Conservation (phyloP, 2,797 vertebrate species). For the Ctenopoma kingsleyae region DNA sequence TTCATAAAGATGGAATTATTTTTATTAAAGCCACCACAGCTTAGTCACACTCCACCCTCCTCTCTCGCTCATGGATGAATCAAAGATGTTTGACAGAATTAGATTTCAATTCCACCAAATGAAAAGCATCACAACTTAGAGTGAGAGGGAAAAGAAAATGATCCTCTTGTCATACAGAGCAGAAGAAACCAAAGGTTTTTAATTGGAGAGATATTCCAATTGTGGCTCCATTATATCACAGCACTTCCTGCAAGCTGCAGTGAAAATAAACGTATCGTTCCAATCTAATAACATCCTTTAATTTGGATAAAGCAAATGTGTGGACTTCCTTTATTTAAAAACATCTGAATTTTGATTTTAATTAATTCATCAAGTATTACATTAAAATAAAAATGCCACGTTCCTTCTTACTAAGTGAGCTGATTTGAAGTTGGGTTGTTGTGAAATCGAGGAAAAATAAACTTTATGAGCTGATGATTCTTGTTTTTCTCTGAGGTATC, state of each 20-base stretch:
- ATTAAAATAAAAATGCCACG: no score
- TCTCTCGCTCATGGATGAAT: conserved; percentile 21
- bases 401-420: background rate
- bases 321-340: no score
- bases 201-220: background rate
- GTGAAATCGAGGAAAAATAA: background rate
- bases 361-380: no score
- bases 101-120: conserved; percentile 30
- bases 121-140: conserved; percentile 30
- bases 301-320: background rate
- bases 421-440: background rate
- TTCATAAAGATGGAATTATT: conserved; percentile 58
- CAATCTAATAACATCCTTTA: background rate
- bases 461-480: background rate
- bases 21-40: conserved; percentile 34
- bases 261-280: no score
- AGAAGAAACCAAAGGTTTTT: background rate
- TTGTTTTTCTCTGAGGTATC: no score
- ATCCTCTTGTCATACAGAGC: background rate
- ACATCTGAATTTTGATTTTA: no score
- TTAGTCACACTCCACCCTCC: conserved; percentile 1
- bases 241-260: no score
- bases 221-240: background rate
- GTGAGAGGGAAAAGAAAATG: background rate
- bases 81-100: conserved; percentile 34